Base-by-base conservation (phyloP, 2,113 vertebrate species). In the Periophthalmodon schlosseri region DNA sequence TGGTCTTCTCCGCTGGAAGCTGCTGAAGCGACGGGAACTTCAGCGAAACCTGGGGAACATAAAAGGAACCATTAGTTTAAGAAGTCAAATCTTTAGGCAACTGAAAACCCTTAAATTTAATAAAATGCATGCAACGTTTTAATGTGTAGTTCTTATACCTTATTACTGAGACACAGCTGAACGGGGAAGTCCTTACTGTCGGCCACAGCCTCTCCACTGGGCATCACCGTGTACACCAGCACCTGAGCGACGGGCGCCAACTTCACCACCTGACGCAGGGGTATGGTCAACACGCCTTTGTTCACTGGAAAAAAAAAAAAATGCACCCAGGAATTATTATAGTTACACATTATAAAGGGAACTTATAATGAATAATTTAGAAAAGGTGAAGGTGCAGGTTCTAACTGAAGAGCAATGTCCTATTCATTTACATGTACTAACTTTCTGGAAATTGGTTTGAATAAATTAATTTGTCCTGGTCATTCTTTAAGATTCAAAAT, bases 141-240 rank as follows among this genome's bases (percentile, higher is more conserved):
- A 3, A 69, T 5, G 23, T 54, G 23, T 33, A 10, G 21, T 52
- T 21, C 5, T 54, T 9, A 56, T 23, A 96, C 97, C 95, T 96
- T 95, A 90, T 97, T 96, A 14, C 60, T 81, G 70, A 98, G 93
- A 78, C 96, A 98, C 0, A 92, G 89, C 74, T 94, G 87, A 77
- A 95, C 49, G 0, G 84, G 49, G 66, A 94, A 95, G 85, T 92
- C 87, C 63, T 54, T 54, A 83, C 94, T 95, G 89, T 98, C 96
- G 0, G 95, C 96, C 2, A 97, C 87, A 10, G 90, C 63, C 74
- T 96, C 95, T 3, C 92, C 91, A 5, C 57, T 85, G n/a, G 94
- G 90, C 72, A 93, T 86, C 39, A 95, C 61, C 0, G 94, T 79
- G 66, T 94, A 97, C 39, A 98, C 76, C 12, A 96, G 88, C 69